Evolutionary conservation across 2,113 vertebrate genomes (phyloP).

Genomic region (Paramormyrops kingsleyae): DNA sequence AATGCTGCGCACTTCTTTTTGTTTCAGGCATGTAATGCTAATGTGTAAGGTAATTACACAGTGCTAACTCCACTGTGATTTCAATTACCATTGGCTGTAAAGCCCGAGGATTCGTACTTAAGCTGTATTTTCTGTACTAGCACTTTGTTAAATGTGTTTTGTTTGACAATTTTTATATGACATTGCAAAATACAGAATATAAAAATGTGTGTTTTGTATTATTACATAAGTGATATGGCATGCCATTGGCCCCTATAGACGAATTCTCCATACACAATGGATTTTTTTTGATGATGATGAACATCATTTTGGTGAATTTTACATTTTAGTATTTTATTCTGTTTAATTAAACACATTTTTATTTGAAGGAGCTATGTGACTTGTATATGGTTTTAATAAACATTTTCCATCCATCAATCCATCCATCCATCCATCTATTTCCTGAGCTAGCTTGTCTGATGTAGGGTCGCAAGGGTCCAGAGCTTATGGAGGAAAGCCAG

Average conservation of each 20-base stretch:
- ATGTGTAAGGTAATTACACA: neutral
- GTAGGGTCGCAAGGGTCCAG: neutral
- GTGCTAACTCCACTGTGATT: neutral
- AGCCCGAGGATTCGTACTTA: neutral
- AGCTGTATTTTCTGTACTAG: neutral
- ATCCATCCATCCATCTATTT: neutral
- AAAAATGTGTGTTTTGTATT: neutral
- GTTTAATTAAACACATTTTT: neutral
- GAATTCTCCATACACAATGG: neutral
- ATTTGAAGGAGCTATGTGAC: neutral
- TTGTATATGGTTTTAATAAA: neutral
- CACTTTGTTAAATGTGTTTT: neutral
- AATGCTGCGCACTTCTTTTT: neutral
- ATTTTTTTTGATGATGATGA: neutral
- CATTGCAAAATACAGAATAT: neutral
- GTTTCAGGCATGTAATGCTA: constrained; percentile 15
- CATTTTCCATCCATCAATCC: neutral
- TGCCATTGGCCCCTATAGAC: neutral
- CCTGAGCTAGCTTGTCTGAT: neutral
- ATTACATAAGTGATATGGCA: neutral
- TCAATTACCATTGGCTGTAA: neutral
- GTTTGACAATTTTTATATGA: neutral
- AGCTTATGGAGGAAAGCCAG: neutral
- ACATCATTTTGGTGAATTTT: neutral
- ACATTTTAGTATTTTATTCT: neutral